Conservation (phyloP, 2,888 invertebrate genomes). For the Drosophila nr. medialis region DNA sequence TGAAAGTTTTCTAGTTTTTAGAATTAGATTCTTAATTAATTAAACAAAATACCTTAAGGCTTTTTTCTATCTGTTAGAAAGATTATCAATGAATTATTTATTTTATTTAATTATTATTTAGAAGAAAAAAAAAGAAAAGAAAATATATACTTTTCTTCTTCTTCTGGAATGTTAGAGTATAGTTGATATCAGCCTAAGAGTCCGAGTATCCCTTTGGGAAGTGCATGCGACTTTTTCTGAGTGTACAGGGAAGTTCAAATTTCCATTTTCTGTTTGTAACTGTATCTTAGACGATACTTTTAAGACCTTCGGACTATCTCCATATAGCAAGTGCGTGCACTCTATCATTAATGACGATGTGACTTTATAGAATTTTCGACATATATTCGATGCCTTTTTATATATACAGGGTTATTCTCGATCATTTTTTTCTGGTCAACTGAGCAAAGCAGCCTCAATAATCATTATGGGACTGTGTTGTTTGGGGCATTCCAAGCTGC, state of each 20-base stretch:
- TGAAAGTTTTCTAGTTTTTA: no score
- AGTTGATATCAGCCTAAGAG: no score
- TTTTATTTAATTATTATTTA: no score
- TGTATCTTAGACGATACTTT: not conserved
- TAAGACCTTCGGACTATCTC: not conserved
- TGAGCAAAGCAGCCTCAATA: conserved; percentile 17
- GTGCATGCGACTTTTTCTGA: no score
- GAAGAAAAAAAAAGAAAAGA: no score
- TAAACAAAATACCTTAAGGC: no score
- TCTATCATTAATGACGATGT: not conserved
- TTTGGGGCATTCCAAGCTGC: conserved; percentile 8
- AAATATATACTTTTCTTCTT: no score
- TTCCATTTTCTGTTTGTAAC: not conserved
- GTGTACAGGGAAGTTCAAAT: not conserved
- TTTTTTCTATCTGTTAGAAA: not conserved
- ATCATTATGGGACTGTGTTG: conserved; percentile 23
- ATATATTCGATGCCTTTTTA: not conserved
- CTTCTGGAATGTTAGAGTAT: no score
- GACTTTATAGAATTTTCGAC: not conserved
- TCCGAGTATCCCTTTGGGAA: no score
- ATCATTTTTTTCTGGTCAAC: not conserved
- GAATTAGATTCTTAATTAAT: no score
- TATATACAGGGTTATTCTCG: not conserved
- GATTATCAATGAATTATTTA: no score
- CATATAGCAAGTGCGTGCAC: no score